Conservation (phyloP, 1,140 invertebrate species). For the Drosophila murphyi region DNA sequence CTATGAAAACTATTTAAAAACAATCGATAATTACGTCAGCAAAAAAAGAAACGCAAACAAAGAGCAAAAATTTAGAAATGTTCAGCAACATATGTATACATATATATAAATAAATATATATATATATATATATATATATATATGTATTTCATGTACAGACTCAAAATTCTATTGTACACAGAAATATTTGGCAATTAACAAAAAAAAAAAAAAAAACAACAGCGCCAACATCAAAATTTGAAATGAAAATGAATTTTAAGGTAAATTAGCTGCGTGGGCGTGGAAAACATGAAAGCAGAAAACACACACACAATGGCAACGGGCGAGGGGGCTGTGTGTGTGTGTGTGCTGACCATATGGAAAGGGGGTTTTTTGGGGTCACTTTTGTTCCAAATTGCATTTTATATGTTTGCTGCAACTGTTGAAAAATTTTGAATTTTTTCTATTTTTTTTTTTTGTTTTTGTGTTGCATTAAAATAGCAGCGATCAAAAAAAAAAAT, state of each 20-base stretch:
- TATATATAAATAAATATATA: slow-evolving; percentile 1
- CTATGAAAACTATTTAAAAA: slow-evolving; percentile 45
- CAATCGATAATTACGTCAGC: slow-evolving; percentile 77
- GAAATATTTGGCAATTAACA: slow-evolving; percentile 53
- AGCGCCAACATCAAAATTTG: slow-evolving; percentile 23
- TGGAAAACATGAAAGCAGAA: slow-evolving; percentile 30
- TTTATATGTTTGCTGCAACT: slow-evolving; percentile 56
- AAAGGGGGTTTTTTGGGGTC: neutral
- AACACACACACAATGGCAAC: neutral
- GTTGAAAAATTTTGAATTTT: neutral
- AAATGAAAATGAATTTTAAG: slow-evolving; percentile 73
- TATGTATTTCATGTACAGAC: slow-evolving; percentile 44
- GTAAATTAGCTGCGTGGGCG: slow-evolving; percentile 72
- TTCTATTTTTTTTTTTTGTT: no score
- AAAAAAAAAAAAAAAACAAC: slow-evolving; percentile 3
- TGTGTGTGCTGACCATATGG: no score
- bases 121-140: neutral
- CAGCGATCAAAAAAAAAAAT: slow-evolving; percentile 35
- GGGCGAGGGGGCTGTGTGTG: neutral
- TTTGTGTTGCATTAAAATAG: slow-evolving; percentile 47
- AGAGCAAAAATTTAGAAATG: slow-evolving; percentile 21
- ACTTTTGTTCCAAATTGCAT: slow-evolving; percentile 66
- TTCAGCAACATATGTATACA: slow-evolving; percentile 27
- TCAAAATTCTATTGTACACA: slow-evolving; percentile 44
- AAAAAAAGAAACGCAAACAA: slow-evolving; percentile 40